Conservation (phyloP, 2,797 vertebrate genomes). For the Phataginus tetradactyla region DNA sequence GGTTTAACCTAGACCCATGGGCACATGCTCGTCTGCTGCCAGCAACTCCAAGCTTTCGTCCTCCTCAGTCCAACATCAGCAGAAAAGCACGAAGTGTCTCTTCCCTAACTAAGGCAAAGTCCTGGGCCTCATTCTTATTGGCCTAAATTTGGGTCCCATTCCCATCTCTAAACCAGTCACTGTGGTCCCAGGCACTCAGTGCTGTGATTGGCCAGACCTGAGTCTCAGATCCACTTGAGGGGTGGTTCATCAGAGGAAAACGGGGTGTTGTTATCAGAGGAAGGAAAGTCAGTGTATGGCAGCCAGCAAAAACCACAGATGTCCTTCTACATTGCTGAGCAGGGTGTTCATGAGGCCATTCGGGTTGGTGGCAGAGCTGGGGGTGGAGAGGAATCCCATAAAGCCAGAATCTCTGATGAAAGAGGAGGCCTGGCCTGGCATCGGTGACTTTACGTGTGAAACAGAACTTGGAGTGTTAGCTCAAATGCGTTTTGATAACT, state of each 20-base stretch:
- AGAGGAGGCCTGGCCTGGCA: neutral
- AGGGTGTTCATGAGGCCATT: neutral
- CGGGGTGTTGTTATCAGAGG: neutral
- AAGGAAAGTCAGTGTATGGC: neutral
- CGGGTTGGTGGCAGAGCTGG: neutral
- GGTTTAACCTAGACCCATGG: neutral
- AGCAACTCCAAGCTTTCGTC: neutral
- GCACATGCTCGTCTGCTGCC: neutral
- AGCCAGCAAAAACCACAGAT: neutral
- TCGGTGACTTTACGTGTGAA: neutral
- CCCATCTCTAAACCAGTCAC: neutral
- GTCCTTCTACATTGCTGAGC: neutral
- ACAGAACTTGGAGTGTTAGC: neutral
- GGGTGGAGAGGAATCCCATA: neutral
- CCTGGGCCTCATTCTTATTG: neutral
- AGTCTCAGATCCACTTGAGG: neutral
- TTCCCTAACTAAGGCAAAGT: neutral
- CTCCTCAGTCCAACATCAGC: neutral
- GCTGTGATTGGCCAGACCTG: neutral
- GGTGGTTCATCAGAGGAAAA: neutral
- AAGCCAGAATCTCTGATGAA: neutral
- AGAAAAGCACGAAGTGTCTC: neutral
- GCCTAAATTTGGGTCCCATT: neutral
- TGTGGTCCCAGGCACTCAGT: neutral
- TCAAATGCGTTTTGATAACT: neutral